Evolutionary conservation across 1,140 invertebrate genomes (phyloP).

Genomic region (Megalopta genalis): DNA sequence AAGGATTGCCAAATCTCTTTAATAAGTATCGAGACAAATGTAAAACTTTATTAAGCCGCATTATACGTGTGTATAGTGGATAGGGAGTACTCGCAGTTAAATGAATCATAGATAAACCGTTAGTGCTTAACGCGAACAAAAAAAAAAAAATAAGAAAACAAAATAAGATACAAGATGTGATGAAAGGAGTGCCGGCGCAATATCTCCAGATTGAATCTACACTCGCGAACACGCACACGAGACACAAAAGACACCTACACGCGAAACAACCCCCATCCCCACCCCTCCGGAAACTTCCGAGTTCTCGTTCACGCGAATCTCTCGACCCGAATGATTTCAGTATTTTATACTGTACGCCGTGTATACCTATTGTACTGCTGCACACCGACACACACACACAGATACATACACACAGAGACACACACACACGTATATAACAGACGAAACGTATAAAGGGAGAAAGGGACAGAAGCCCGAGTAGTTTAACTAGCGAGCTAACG

Average conservation of each 20-base stretch:
- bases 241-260: not conserved
- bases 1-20: conserved; percentile 72
- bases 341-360: too few species aligned
- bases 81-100: conserved; percentile 65
- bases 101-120: conserved; percentile 67
- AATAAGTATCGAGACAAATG: conserved; percentile 55
- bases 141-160: not conserved
- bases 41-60: conserved; percentile 63
- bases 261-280: too few species aligned
- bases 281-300: too few species aligned
- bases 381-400: too few species aligned
- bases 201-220: conserved; percentile 67
- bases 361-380: too few species aligned
- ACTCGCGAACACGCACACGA: not conserved
- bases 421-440: too few species aligned
- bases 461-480: conserved; percentile 30
- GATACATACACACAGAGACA: not conserved
- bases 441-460: conserved; percentile 6
- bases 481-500: conserved; percentile 57
- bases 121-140: conserved; percentile 64
- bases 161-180: conserved; percentile 56
- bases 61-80: conserved; percentile 59
- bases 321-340: too few species aligned
- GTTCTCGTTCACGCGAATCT: too few species aligned
- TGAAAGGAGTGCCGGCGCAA: conserved; percentile 60